Conservation (phyloP, 2,797 vertebrate species). For the Labeo calbasu region DNA sequence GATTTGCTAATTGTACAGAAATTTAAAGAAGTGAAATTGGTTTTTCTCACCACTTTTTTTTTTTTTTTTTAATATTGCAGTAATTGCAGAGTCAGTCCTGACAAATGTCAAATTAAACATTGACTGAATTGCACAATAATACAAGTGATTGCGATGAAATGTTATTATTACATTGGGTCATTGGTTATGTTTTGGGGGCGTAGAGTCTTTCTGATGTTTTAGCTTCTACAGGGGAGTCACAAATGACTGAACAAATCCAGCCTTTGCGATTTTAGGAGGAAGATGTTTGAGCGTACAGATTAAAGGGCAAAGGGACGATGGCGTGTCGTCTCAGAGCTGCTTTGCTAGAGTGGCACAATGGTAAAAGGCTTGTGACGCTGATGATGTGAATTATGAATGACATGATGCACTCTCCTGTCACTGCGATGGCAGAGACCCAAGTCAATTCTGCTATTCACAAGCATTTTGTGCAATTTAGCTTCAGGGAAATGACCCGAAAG, state of each 20-base stretch:
- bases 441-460: neutral
- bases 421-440: constrained; percentile 10
- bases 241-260: constrained; percentile 14
- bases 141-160: neutral
- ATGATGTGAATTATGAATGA: constrained; percentile 53
- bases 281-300: neutral
- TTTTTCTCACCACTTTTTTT: neutral
- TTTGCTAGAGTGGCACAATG: neutral
- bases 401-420: constrained; percentile 40
- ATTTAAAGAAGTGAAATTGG: constrained; percentile 22
- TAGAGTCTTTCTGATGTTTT: neutral
- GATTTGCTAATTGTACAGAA: neutral
- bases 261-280: neutral
- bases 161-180: neutral
- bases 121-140: neutral
- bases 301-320: neutral
- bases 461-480: neutral
- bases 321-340: neutral
- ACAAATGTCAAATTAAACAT: neutral
- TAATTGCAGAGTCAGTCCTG: neutral
- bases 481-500: constrained; percentile 9
- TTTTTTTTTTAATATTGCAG: neutral
- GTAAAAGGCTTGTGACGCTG: constrained; percentile 22
- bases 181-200: neutral
- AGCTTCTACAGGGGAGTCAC: neutral